Percentiles rank a stretch among this genome's conserved stretches.
Evolutionary conservation across 2,797 vertebrate genomes (phyloP).

Genomic region (Chaetophractus vellerosus): DNA sequence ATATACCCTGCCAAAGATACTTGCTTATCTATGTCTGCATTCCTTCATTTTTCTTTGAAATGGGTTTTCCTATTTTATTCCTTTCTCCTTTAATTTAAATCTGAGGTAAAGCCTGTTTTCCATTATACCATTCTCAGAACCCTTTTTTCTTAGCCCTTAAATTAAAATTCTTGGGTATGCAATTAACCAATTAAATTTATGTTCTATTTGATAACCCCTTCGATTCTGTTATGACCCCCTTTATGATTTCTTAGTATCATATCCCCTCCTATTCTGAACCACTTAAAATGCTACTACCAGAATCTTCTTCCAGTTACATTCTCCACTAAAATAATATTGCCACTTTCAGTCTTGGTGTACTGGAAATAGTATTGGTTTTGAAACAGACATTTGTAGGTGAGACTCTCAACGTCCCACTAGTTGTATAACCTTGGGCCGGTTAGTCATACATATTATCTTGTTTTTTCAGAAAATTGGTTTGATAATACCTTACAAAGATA

Average conservation of each 20-base stretch:
- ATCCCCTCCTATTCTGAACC: slow-evolving; percentile 10
- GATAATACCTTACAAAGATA: not conserved
- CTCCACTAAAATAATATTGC: not conserved
- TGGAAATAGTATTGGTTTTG: not conserved
- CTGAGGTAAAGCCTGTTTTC: slow-evolving; percentile 39
- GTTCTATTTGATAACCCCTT: slow-evolving; percentile 58
- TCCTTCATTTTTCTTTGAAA: not conserved
- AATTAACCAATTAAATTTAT: slow-evolving; percentile 70
- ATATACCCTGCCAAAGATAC: not conserved
- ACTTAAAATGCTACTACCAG: not conserved
- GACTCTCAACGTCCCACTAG: not conserved
- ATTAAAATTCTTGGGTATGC: slow-evolving; percentile 47
- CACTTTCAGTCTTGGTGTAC: not conserved
- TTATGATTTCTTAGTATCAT: slow-evolving; percentile 52
- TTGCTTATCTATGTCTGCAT: not conserved
- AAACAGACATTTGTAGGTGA: not conserved
- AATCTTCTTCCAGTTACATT: not conserved
- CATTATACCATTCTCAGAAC: not conserved
- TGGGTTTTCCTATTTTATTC: not conserved
- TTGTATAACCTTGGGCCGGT: not conserved
- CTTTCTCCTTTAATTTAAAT: slow-evolving; percentile 23
- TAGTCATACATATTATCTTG: not conserved
- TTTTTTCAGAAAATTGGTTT: not conserved
- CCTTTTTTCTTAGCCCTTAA: not conserved
- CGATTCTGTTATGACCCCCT: not conserved